Evolutionary conservation across 2,113 vertebrate genomes (phyloP).

Genomic region (Rhinoderma darwinii): DNA sequence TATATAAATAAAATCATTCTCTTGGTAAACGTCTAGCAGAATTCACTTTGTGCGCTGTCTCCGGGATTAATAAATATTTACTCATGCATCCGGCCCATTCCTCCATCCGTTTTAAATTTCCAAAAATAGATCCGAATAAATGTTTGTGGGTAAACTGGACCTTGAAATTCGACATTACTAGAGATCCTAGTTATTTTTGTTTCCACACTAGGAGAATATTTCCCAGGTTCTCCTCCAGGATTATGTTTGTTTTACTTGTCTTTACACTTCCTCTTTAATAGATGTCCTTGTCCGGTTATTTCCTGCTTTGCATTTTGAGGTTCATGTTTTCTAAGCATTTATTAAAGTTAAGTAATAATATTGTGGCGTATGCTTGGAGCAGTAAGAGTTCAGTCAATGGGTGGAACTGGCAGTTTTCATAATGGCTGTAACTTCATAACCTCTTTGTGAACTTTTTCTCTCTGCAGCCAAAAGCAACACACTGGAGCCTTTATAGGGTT

Average conservation of each 20-base stretch:
- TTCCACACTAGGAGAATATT: neutral
- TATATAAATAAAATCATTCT: no score
- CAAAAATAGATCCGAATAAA: no score
- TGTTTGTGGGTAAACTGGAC: no score
- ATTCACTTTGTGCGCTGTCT: no score
- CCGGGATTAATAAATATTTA: no score
- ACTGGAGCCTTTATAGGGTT: neutral
- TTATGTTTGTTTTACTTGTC: neutral
- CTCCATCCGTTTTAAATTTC: no score
- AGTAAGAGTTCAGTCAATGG: slow-evolving; percentile 29
- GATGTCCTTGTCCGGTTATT: slow-evolving; percentile 8
- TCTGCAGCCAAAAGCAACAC: slow-evolving; percentile 43
- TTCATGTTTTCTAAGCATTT: slow-evolving; percentile 2
- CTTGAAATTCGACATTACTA: no score
- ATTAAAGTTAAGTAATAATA: slow-evolving; percentile 5
- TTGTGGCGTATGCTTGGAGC: neutral
- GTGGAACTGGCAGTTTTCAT: slow-evolving; percentile 16
- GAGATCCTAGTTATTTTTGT: neutral
- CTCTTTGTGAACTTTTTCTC: slow-evolving; percentile 34
- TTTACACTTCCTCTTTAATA: neutral
- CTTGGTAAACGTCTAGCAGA: no score
- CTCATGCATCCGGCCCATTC: no score
- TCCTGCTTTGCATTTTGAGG: neutral
- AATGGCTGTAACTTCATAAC: neutral
- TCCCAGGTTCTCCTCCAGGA: neutral